Base-by-base conservation (phyloP, 2,113 vertebrate genomes). In the Channa maculata region DNA sequence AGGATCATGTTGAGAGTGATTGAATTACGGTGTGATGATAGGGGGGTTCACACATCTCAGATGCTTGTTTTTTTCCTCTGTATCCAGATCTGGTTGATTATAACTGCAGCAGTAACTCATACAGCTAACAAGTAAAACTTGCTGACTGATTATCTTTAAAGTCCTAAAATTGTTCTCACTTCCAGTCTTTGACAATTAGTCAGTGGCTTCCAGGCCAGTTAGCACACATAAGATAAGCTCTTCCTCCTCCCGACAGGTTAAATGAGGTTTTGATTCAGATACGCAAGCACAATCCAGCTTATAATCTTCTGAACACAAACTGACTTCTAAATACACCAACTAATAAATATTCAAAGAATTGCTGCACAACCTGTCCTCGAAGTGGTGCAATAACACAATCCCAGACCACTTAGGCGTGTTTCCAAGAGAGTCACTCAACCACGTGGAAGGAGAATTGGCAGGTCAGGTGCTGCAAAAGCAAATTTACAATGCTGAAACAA, bases 111-210 rank as follows among this genome's bases (percentile, higher is more conserved):
- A 54, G 44, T 48, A 15, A 71, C 13, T 8, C 10, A 12, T 57
- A 11, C n/a, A 49, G 14, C 39, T 59, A 15, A n/a, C 54, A 59
- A 62, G 5, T 34, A 14, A 62, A 80, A 66, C 45, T 61, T 13
- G 70, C 14, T 3, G 60, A 4, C 3, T 13, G 11, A 24, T 41
- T 7, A 52, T 49, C 59, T 58, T 70, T 45, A 54, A 34, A 59
- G 55, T 67, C 59, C 80, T 6, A 3, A 34, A 64, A 65, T 61
- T 39, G 7, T 68, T 75, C 53, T 82, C 45, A 73, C 87, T 83
- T 88, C 84, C 87, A 24, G 24, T 48, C 65, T 84, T 24, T 24
- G 39, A 1, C 86, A 72, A 83, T 88, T 86, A 77, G 46, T 14
- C n/a, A 37, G 3, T 11, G 8, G 45, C 55, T 87, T 91, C 68